These are phyloP conservation scores for Platerodrilus igneus DNA, from an alignment of 2,888 invertebrate genomes.

Conservation along the genomic window DNA sequence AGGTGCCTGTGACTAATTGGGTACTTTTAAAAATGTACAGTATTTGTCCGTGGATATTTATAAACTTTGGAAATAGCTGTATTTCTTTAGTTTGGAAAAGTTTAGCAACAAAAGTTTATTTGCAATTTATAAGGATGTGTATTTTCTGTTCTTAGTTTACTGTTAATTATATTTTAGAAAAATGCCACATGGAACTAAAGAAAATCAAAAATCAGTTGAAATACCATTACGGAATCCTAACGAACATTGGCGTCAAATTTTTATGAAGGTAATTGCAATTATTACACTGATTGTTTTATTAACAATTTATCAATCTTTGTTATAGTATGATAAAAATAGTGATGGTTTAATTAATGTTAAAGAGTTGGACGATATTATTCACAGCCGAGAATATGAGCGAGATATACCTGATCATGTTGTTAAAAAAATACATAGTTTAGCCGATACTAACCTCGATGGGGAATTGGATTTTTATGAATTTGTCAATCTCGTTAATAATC, in stretches of 20 bases:
- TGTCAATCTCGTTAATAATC: slow-evolving; percentile 62
- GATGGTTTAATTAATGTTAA: slow-evolving; percentile 65
- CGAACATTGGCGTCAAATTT: slow-evolving; percentile 51
- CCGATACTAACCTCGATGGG: slow-evolving; percentile 63
- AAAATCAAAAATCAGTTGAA: slow-evolving; percentile 10
- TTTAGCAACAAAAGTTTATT: too few species aligned
- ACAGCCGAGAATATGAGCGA: slow-evolving; percentile 56
- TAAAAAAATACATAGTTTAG: slow-evolving; percentile 60
- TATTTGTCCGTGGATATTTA: too few species aligned
- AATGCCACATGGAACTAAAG: too few species aligned
- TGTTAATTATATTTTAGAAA: too few species aligned
- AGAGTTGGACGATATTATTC: slow-evolving; percentile 61
- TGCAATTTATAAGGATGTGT: too few species aligned
- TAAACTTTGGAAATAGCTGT: too few species aligned
- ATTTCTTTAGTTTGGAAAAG: too few species aligned
- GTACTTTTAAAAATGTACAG: too few species aligned
- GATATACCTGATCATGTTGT: slow-evolving; percentile 66
- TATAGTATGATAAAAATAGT: slow-evolving; percentile 66
- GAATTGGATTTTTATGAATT: slow-evolving; percentile 69
- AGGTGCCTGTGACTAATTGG: too few species aligned
- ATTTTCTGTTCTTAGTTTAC: too few species aligned
- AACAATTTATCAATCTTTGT: slow-evolving; percentile 3
- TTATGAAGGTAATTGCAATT: slow-evolving; percentile 48
- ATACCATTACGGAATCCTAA: slow-evolving; percentile 38
- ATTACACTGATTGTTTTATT: too few species aligned